Conservation (phyloP, 2,797 vertebrate genomes). For the Macropus fuliginosus region DNA sequence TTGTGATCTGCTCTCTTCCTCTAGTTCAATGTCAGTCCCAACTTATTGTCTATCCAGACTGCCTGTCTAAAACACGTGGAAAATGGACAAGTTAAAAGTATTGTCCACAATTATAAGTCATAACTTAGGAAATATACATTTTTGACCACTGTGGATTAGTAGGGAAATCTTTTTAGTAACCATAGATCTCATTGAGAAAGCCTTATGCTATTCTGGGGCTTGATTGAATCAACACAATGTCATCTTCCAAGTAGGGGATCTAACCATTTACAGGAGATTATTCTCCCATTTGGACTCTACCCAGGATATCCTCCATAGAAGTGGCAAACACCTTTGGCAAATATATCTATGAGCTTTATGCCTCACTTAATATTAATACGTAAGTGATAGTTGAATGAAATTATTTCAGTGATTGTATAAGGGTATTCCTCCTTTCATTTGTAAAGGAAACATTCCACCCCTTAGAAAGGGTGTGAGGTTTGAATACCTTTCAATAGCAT, state of each 20-base stretch:
- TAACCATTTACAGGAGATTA: no score
- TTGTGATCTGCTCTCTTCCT: neutral
- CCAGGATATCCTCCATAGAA: no score
- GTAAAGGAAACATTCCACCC: neutral
- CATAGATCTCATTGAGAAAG: neutral
- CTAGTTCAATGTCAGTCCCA: neutral
- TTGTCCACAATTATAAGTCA: neutral
- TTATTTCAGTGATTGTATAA: neutral
- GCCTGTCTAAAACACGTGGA: neutral
- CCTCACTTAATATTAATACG: neutral
- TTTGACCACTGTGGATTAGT: neutral
- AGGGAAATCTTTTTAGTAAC: neutral
- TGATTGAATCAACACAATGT: no score
- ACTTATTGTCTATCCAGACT: neutral
- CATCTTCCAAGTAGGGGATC: no score
- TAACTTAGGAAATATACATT: neutral
- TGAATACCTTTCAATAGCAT: neutral
- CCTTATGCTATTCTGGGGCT: no score
- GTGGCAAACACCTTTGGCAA: no score
- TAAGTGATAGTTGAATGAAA: neutral
- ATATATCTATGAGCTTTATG: no score
- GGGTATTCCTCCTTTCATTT: neutral
- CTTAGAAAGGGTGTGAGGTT: neutral
- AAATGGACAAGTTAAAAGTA: neutral
- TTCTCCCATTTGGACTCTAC: no score